Evolutionary conservation across 2,797 vertebrate genomes (phyloP), one percentile per base, ranked within the genome.

Genomic region (Phrynocephalus forsythii): DNA sequence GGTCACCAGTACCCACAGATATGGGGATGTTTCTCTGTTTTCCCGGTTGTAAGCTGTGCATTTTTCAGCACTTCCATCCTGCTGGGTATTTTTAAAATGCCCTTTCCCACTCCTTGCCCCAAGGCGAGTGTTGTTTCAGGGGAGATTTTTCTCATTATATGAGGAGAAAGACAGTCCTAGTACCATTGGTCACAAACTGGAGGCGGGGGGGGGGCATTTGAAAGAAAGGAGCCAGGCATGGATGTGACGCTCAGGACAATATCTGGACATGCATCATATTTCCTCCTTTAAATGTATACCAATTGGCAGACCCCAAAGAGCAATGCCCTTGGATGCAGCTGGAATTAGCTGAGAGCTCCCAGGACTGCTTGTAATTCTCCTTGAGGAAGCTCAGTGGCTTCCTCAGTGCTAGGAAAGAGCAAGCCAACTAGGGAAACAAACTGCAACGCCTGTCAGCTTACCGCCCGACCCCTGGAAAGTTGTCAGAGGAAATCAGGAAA

Each of bases 401-500:
- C 30, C 15, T 28, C 38, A 33, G 33, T 44, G 48, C 75, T 26
- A 79, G 11, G 16, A 24, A 69, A 56, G 76, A 77, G 44, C 66
- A 86, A 71, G 33, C 66, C 66, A 5, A 50, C 63, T 7, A 38
- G 22, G 76, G 30, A 71, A 71, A 33, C 75, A 79, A 56, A 79
- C 38, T 28, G 69, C 30, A 79, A 69, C 28, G 48, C 48, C 48
- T 56, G 63, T 86, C 67, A 56, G 66, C n/a, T 78, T 78, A 69
- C 38, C 6, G 7, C 24, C 38, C 76, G 26, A 38, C 79, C 77
- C 66, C 76, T 56, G 48, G 26, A 67, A 79, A 86, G 76, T 56
- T 79, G 77, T 79, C 85, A 79, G 48, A 71, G 30, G 85, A 71
- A 79, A 38, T 56, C 56, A 67, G 71, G 82, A 75, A 84, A 84